These are phyloP conservation scores for Morelia viridis DNA, from an alignment of 2,797 vertebrate species.

Conservation along the genomic window DNA sequence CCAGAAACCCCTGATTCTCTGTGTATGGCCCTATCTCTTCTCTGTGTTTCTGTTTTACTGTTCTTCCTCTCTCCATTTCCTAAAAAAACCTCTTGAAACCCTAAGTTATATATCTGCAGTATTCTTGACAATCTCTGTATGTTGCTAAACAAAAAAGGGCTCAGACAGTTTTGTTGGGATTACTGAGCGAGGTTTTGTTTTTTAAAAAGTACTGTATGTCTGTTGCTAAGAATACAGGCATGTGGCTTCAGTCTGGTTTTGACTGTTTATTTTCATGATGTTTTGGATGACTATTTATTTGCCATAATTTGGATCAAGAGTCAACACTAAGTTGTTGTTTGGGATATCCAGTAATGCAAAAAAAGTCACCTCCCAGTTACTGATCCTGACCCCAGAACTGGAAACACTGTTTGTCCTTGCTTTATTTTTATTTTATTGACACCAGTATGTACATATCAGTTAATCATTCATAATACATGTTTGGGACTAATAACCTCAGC, in stretches of 20 bases:
- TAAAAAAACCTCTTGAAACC: not conserved
- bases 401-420: not conserved
- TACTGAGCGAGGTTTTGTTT: not conserved
- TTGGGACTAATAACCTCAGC: not conserved
- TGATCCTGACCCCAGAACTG: not conserved
- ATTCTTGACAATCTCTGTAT: not conserved
- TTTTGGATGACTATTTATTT: not conserved
- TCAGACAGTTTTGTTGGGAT: not conserved
- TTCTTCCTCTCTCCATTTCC: not conserved
- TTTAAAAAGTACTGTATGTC: not conserved
- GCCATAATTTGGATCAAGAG: not conserved
- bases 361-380: not conserved
- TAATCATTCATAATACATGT: not conserved
- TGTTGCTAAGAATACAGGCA: not conserved
- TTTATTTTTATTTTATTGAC: not conserved
- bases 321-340: not conserved
- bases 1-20: not conserved
- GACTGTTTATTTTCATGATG: not conserved
- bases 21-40: not conserved
- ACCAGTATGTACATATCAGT: not conserved
- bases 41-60: not conserved
- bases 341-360: not conserved
- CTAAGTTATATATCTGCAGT: not conserved
- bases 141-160: not conserved
- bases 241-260: not conserved